phyloP scores from a whole-genome alignment of 1,140 invertebrate genomes.

The Cyclina sinensis region DNA sequence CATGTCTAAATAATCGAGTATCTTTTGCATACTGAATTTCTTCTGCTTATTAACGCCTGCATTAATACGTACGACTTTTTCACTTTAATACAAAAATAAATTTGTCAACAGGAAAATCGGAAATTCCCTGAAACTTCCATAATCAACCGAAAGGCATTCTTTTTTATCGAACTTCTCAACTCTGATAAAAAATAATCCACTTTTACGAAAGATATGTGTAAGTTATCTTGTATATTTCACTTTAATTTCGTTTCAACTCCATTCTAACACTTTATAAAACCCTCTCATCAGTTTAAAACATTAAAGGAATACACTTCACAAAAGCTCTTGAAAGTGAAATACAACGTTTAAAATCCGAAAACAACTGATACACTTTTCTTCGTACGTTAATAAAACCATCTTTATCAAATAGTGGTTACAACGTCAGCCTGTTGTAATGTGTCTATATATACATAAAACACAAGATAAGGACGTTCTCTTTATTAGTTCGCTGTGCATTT shows the following conservation, averaged over 20 bases:
- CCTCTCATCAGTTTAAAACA: background rate
- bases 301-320: background rate
- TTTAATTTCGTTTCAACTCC: too few species aligned
- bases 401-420: background rate
- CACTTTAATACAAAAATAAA: too few species aligned
- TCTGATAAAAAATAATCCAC: too few species aligned
- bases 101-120: too few species aligned
- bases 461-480: conserved; percentile 4
- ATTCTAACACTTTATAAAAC: too few species aligned
- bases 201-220: too few species aligned
- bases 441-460: conserved; percentile 39
- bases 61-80: too few species aligned
- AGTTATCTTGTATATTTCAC: too few species aligned
- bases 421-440: conserved; percentile 13
- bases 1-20: conserved; percentile 1
- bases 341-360: background rate
- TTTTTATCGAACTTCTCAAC: too few species aligned
- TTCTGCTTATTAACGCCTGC: too few species aligned
- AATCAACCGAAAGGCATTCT: too few species aligned
- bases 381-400: background rate
- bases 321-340: background rate
- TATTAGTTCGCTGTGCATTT: background rate
- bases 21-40: background rate
- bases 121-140: too few species aligned
- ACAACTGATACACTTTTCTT: background rate